phyloP scores from a whole-genome alignment of 2,797 vertebrate genomes.

The Sebastes taczanowskii region DNA sequence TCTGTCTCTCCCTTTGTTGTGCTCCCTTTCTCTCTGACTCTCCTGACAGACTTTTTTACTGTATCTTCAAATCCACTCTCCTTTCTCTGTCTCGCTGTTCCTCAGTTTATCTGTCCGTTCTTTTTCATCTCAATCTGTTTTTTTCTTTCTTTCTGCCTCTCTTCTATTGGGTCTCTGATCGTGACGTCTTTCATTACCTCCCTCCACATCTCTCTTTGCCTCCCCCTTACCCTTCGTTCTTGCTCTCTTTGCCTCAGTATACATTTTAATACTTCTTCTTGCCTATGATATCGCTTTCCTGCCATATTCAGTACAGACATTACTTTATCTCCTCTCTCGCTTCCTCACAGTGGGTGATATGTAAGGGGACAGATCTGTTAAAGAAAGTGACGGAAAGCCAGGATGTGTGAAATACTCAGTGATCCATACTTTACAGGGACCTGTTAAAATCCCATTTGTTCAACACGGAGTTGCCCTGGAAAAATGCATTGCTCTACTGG shows the following conservation, averaged over 20 bases:
- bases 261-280: background rate
- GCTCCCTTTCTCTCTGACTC: background rate
- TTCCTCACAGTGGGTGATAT: slow-evolving; percentile 8
- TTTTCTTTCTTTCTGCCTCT: background rate
- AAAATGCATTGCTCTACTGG: slow-evolving; percentile 11
- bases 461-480: slow-evolving; percentile 12
- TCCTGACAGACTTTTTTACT: background rate
- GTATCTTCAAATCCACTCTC: background rate
- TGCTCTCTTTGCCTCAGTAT: background rate
- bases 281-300: background rate
- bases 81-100: background rate
- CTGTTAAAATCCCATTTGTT: slow-evolving; percentile 54
- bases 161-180: background rate
- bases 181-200: slow-evolving; percentile 10
- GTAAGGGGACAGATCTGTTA: slow-evolving; percentile 54
- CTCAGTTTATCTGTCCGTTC: background rate
- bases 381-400: slow-evolving; percentile 24
- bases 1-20: background rate
- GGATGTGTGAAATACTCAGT: slow-evolving; percentile 53
- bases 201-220: background rate
- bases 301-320: background rate
- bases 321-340: background rate
- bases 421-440: slow-evolving; percentile 48
- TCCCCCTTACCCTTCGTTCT: background rate
- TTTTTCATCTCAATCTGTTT: slow-evolving; percentile 2